phyloP scores from a whole-genome alignment of 2,888 invertebrate genomes.

The Dendrolimus houi region DNA sequence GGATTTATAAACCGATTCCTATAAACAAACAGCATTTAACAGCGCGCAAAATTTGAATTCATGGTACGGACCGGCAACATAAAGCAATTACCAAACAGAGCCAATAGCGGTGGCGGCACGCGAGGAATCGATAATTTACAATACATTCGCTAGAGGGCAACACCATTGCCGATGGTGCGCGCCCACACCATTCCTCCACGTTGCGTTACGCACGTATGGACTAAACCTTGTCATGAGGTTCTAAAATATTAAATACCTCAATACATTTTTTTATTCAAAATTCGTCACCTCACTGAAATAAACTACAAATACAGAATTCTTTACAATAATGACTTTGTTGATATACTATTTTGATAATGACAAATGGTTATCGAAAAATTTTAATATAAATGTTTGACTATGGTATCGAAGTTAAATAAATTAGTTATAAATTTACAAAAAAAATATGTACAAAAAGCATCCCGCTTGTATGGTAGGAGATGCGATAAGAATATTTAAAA shows the following conservation, averaged over 20 bases:
- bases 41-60: conserved; percentile 74
- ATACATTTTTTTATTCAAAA: too few relatives aligned
- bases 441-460: too few relatives aligned
- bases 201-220: conserved; percentile 42
- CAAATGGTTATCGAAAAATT: too few relatives aligned
- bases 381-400: too few relatives aligned
- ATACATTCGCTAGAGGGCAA: conserved; percentile 73
- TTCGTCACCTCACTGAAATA: too few relatives aligned
- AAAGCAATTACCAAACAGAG: conserved; percentile 68
- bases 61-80: conserved; percentile 68
- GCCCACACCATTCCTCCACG: conserved; percentile 69
- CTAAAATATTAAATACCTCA: too few relatives aligned
- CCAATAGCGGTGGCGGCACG: conserved; percentile 60
- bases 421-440: too few relatives aligned
- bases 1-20: too few relatives aligned
- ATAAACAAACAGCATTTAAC: conserved; percentile 4
- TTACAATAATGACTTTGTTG: too few relatives aligned
- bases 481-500: conserved; percentile 8
- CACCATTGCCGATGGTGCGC: conserved; percentile 57
- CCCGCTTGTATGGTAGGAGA: neutral
- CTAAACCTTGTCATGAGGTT: conserved; percentile 48
- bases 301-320: too few relatives aligned
- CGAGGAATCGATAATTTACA: conserved; percentile 73
- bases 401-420: too few relatives aligned
- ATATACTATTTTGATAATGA: too few relatives aligned